Evolutionary conservation across 2,888 invertebrate species (phyloP).

Genomic region (Dorcus hopei): DNA sequence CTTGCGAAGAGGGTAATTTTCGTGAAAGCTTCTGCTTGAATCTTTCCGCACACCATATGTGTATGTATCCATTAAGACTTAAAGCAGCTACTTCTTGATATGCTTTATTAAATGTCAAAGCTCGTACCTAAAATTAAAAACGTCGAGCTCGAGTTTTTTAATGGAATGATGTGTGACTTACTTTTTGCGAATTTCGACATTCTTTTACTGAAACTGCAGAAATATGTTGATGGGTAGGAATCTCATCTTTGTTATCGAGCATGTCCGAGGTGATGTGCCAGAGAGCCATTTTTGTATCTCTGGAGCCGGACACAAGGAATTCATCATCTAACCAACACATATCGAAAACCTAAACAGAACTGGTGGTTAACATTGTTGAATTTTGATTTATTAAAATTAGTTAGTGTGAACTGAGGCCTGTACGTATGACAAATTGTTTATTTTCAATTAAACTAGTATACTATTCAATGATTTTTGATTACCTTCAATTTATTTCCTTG

Average conservation of each 20-base stretch:
- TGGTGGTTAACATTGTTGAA: neutral
- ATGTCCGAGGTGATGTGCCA: slow-evolving; percentile 71
- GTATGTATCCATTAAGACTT: slow-evolving; percentile 90
- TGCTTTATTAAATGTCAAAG: slow-evolving; percentile 81
- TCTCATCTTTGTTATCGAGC: slow-evolving; percentile 49
- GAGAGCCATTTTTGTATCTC: slow-evolving; percentile 85
- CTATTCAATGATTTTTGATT: no score
- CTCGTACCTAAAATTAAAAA: slow-evolving; percentile 59
- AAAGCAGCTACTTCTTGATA: slow-evolving; percentile 87
- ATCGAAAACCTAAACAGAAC: slow-evolving; percentile 62
- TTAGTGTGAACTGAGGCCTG: no score
- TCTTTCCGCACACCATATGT: slow-evolving; percentile 87
- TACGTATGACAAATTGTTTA: no score
- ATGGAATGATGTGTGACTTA: slow-evolving; percentile 26
- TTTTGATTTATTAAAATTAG: neutral
- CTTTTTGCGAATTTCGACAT: slow-evolving; percentile 72
- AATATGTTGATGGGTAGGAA: slow-evolving; percentile 56
- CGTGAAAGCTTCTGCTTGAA: slow-evolving; percentile 85
- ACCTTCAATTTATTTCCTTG: no score
- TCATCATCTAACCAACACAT: slow-evolving; percentile 96
- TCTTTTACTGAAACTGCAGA: slow-evolving; percentile 70
- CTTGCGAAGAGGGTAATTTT: slow-evolving; percentile 84
- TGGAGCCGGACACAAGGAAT: slow-evolving; percentile 88
- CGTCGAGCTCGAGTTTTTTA: neutral
- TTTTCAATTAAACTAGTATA: neutral